phyloP scores from a whole-genome alignment of 2,888 invertebrate genomes.

The Coelogynopora nodosa region DNA sequence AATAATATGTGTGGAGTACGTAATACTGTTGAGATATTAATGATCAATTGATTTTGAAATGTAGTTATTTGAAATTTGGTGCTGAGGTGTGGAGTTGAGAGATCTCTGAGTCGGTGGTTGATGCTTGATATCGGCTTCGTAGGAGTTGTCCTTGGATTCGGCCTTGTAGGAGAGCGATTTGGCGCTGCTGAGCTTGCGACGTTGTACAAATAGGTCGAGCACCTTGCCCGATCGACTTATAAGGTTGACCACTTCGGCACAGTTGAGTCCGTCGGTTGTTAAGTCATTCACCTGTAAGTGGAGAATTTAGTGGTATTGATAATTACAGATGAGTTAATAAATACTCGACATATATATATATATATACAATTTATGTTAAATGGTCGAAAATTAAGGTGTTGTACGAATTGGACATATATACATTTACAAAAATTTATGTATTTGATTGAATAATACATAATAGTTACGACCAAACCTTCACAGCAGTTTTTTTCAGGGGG shows the following conservation, averaged over 20 bases:
- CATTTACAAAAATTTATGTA: too few species aligned
- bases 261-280: not conserved
- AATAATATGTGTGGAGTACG: too few species aligned
- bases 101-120: not conserved
- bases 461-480: too few species aligned
- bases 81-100: not conserved
- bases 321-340: too few species aligned
- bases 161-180: not conserved
- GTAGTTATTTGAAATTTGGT: not conserved
- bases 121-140: not conserved
- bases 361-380: too few species aligned
- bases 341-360: too few species aligned
- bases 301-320: too few species aligned
- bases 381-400: too few species aligned
- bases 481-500: too few species aligned
- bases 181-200: not conserved
- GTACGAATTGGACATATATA: too few species aligned
- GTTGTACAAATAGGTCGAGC: not conserved
- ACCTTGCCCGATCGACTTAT: not conserved
- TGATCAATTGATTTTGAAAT: not conserved
- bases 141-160: not conserved
- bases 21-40: too few species aligned
- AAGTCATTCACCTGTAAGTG: not conserved
- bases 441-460: too few species aligned
- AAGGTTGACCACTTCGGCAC: conserved; percentile 20